Evolutionary conservation across 2,113 vertebrate genomes (phyloP).

Genomic region (Myiopsitta monachus): DNA sequence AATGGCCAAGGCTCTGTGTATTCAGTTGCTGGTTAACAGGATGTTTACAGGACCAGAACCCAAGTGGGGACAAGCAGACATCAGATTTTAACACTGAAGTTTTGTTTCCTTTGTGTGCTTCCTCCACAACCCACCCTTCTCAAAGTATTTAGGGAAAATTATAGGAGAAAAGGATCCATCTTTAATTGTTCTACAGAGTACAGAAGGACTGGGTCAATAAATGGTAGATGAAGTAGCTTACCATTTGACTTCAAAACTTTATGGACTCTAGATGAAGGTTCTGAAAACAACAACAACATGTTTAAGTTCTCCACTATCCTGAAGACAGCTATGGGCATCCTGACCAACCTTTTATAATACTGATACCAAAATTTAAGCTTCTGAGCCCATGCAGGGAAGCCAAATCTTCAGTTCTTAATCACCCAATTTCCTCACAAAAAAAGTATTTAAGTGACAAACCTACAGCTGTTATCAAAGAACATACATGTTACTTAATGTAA

Average conservation of each 20-base stretch:
- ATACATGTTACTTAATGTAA: background rate
- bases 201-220: background rate
- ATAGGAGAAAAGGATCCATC: background rate
- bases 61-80: background rate
- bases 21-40: background rate
- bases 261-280: slow-evolving; percentile 88
- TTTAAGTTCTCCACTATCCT: background rate
- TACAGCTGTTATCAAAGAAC: background rate
- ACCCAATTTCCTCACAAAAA: background rate
- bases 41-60: background rate
- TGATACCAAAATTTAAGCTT: background rate
- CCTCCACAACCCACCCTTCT: accelerated
- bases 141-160: background rate
- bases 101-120: background rate
- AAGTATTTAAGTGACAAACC: background rate
- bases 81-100: background rate
- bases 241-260: slow-evolving; percentile 90
- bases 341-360: background rate
- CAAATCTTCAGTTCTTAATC: background rate
- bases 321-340: background rate
- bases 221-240: slow-evolving; percentile 55
- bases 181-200: background rate
- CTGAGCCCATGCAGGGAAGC: background rate
- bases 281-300: slow-evolving; percentile 69
- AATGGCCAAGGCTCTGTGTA: background rate